A percentile compares a stretch with the other conserved stretches of the same genome.
Conservation (phyloP, 2,797 vertebrate genomes). For the Harpagifer antarcticus region DNA sequence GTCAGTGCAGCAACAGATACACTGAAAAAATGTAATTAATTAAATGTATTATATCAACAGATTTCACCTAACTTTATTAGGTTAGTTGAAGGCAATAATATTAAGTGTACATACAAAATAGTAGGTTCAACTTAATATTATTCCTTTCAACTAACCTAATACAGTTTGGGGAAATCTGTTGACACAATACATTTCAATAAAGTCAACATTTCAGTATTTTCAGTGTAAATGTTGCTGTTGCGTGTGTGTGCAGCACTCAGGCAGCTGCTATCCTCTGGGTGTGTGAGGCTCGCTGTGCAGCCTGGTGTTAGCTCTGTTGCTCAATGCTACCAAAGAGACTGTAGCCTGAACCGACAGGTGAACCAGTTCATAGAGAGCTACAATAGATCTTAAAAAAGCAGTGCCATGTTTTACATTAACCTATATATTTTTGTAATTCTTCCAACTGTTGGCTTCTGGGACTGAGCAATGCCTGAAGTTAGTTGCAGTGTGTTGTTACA, state of each 20-base stretch:
- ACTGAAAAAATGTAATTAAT: too few species aligned
- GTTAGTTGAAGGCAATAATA: too few species aligned
- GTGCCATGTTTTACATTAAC: background rate
- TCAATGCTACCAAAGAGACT: slow-evolving; percentile 65
- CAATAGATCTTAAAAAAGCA: slow-evolving; percentile 19
- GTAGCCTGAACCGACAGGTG: slow-evolving; percentile 20
- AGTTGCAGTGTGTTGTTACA: background rate
- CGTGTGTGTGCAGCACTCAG: slow-evolving; percentile 9
- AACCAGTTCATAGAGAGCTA: slow-evolving; percentile 31
- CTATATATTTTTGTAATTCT: background rate
- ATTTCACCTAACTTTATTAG: too few species aligned
- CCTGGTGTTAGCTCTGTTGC: slow-evolving; percentile 12
- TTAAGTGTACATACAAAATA: too few species aligned
- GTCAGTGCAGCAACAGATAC: slow-evolving; percentile 10
- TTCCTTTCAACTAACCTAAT: too few species aligned
- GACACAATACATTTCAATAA: too few species aligned
- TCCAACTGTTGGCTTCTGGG: background rate
- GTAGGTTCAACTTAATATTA: too few species aligned
- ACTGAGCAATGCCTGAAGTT: background rate
- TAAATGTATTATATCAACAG: too few species aligned
- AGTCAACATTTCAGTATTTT: too few species aligned
- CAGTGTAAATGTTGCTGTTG: slow-evolving; percentile 2
- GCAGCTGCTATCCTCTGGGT: slow-evolving; percentile 6
- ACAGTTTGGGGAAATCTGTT: too few species aligned
- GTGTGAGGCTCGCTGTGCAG: slow-evolving; percentile 6